phyloP scores from a whole-genome alignment of 2,888 invertebrate genomes.

The Apodemia duryi region DNA sequence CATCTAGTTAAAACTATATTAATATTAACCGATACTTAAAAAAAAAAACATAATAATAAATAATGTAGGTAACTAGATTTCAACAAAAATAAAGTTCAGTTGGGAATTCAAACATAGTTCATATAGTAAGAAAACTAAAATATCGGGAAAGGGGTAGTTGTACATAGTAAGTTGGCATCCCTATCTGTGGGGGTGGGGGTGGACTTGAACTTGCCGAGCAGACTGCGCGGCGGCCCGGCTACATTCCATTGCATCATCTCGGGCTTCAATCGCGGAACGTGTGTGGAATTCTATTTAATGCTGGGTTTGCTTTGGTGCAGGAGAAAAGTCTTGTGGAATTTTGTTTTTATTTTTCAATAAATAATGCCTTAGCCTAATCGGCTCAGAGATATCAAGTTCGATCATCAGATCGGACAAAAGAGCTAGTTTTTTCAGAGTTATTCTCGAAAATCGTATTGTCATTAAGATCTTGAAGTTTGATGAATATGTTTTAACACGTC shows the following conservation, averaged over 20 bases:
- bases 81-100: no score
- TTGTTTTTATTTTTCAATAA: neutral
- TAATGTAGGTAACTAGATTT: no score
- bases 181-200: slow-evolving; percentile 25
- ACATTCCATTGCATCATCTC: slow-evolving; percentile 3
- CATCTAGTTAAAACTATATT: no score
- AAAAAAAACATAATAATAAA: no score
- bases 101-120: neutral
- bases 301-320: neutral
- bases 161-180: neutral
- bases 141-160: neutral
- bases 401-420: no score
- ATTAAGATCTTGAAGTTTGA: no score
- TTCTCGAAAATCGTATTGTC: no score
- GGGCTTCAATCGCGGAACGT: slow-evolving; percentile 3
- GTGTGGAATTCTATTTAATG: neutral
- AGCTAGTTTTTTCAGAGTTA: no score
- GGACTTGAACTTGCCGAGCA: slow-evolving; percentile 48
- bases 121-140: neutral
- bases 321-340: neutral
- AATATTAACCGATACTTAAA: no score
- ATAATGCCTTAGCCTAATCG: no score
- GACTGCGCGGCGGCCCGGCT: slow-evolving; percentile 28
- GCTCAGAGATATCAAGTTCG: no score
- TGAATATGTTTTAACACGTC: no score